Percentiles rank a stretch among this genome's conserved stretches.
Conservation (phyloP, 1,140 invertebrate species). For the Drepana arcuata region DNA sequence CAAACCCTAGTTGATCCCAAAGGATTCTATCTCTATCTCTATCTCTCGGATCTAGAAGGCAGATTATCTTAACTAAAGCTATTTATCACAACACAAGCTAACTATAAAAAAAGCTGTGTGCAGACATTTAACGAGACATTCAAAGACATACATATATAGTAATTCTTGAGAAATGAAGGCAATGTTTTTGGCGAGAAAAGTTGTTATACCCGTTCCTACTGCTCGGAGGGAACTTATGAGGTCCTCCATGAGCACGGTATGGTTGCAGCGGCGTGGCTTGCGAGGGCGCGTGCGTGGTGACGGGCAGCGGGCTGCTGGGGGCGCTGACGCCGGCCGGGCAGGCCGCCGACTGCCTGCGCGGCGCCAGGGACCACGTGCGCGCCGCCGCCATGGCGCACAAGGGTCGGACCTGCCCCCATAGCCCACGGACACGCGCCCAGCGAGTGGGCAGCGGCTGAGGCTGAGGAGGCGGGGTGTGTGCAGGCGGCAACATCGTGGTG, state of each 20-base stretch:
- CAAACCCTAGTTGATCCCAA: no score
- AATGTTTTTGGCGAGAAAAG: no score
- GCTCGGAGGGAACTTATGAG: no score
- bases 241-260: not conserved
- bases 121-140: no score
- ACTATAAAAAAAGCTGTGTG: no score
- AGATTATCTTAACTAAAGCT: no score
- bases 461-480: not conserved
- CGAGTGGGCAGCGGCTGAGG: not conserved
- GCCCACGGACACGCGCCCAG: not conserved
- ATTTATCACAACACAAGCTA: no score
- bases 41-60: no score
- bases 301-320: constrained; percentile 87
- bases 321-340: constrained; percentile 74
- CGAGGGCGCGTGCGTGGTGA: constrained; percentile 87
- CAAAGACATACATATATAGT: no score
- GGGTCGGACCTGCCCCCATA: constrained; percentile 12
- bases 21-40: no score
- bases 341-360: constrained; percentile 78
- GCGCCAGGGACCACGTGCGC: constrained; percentile 81
- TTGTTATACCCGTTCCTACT: no score
- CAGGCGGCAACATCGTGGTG: constrained; percentile 85
- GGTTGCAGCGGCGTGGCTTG: constrained; percentile 76
- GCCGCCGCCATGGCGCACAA: constrained; percentile 74
- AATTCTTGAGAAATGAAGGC: no score